Evolutionary conservation across 2,888 invertebrate species (phyloP).

Genomic region (Oegoconia quadripuncta): DNA sequence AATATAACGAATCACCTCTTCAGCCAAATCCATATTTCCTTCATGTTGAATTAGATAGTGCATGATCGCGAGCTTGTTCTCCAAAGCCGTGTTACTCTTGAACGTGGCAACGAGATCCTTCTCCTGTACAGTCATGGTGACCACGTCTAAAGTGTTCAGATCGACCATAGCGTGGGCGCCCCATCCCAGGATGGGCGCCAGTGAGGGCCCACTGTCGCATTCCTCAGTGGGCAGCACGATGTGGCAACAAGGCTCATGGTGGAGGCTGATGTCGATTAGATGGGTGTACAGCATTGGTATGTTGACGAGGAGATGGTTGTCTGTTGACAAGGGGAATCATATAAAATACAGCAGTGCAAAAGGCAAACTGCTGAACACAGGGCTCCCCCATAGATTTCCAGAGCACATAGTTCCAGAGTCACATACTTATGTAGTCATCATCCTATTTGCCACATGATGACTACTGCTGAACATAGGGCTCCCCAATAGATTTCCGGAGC

Average conservation of each 20-base stretch:
- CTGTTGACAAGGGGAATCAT: slow-evolving; percentile 49
- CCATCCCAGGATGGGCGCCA: slow-evolving; percentile 83
- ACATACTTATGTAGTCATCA: no score
- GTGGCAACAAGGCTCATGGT: slow-evolving; percentile 91
- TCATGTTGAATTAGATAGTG: slow-evolving; percentile 90
- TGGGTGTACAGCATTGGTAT: slow-evolving; percentile 92
- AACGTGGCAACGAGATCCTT: slow-evolving; percentile 84
- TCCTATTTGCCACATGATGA: no score
- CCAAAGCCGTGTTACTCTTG: slow-evolving; percentile 81
- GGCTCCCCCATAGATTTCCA: no score
- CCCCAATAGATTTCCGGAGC: no score
- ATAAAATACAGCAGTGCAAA: no score
- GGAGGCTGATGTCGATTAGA: slow-evolving; percentile 88
- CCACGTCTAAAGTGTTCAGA: slow-evolving; percentile 84
- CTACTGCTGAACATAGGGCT: no score
- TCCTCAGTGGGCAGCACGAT: slow-evolving; percentile 83
- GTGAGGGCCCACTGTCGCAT: slow-evolving; percentile 77
- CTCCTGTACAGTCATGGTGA: slow-evolving; percentile 82
- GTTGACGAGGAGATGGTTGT: slow-evolving; percentile 89
- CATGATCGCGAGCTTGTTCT: slow-evolving; percentile 88
- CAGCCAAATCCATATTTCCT: slow-evolving; percentile 85
- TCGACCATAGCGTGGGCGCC: slow-evolving; percentile 80
- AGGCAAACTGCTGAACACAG: no score
- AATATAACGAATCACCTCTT: slow-evolving; percentile 84
- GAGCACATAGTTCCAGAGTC: no score